phyloP scores from a whole-genome alignment of 2,888 invertebrate species.

The Sesia bembeciformis region DNA sequence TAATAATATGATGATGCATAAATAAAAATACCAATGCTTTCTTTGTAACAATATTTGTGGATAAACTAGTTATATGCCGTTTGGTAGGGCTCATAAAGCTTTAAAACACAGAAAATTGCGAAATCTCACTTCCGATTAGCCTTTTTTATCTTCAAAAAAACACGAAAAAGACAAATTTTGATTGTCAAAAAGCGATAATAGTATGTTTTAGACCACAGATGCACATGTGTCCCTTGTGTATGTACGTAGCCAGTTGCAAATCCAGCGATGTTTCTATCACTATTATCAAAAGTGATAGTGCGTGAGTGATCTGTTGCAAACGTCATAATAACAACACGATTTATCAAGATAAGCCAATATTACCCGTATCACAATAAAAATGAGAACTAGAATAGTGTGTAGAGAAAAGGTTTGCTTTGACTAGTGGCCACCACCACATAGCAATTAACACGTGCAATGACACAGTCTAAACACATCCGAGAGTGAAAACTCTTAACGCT shows the following conservation, averaged over 20 bases:
- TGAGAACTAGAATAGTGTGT: not conserved
- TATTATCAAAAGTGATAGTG: not conserved
- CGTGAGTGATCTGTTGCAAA: not conserved
- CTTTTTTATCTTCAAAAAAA: too few relatives aligned
- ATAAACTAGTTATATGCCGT: too few relatives aligned
- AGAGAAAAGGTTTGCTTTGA: not conserved
- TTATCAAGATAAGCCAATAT: not conserved
- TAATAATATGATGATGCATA: too few relatives aligned
- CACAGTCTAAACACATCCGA: slow-evolving; percentile 4
- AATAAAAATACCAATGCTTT: too few relatives aligned
- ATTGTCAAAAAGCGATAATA: too few relatives aligned
- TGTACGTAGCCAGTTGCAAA: not conserved
- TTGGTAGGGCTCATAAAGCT: too few relatives aligned
- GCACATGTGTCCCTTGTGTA: too few relatives aligned
- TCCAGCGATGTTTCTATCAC: not conserved
- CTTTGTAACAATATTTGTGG: too few relatives aligned
- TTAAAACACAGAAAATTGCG: too few relatives aligned
- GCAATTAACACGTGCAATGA: not conserved
- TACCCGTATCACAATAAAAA: not conserved
- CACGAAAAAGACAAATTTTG: too few relatives aligned
- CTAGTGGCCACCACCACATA: not conserved
- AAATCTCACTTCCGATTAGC: too few relatives aligned
- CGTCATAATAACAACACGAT: not conserved
- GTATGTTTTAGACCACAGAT: too few relatives aligned
- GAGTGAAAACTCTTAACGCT: slow-evolving; percentile 7